Percentiles rank a stretch among this genome's conserved stretches.
phyloP scores from a whole-genome alignment of 2,113 vertebrate genomes.

The Reinhardtius hippoglossoides region DNA sequence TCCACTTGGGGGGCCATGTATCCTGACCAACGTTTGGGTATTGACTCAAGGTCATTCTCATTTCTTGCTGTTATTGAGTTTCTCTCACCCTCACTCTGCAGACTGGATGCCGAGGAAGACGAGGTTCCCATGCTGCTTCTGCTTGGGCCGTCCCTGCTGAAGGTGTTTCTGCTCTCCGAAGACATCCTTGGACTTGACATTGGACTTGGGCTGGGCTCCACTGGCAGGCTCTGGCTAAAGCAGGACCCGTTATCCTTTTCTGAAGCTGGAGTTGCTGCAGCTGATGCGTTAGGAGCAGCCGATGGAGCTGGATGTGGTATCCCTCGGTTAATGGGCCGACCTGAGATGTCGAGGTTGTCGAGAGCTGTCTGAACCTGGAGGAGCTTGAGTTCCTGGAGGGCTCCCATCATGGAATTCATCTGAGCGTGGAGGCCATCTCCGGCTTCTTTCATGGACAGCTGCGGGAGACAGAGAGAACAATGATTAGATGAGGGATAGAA shows the following conservation, averaged over 20 bases:
- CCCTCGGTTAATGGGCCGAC: conserved; percentile 63
- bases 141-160: conserved; percentile 39
- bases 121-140: conserved; percentile 67
- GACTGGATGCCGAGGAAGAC: conserved; percentile 62
- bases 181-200: conserved; percentile 45
- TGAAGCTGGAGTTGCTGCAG: conserved; percentile 15
- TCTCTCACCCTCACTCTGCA: conserved; percentile 49
- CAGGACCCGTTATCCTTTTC: not conserved
- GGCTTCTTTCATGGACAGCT: conserved; percentile 95
- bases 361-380: conserved; percentile 94
- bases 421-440: conserved; percentile 95
- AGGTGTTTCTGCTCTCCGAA: conserved; percentile 54
- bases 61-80: conserved; percentile 35
- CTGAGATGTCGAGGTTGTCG: conserved; percentile 91
- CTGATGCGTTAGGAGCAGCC: conserved; percentile 9
- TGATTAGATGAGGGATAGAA: conserved; percentile 3
- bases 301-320: conserved; percentile 39
- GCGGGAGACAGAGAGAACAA: conserved; percentile 22
- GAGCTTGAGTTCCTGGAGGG: conserved; percentile 96
- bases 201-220: conserved; percentile 15
- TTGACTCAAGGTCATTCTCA: conserved; percentile 59
- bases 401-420: conserved; percentile 99
- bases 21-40: conserved; percentile 65
- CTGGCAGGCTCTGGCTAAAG: conserved; percentile 12
- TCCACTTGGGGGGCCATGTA: conserved; percentile 69